These are phyloP conservation scores for Megaptera novaeangliae DNA, from an alignment of 2,113 vertebrate genomes.

Conservation along the genomic window DNA sequence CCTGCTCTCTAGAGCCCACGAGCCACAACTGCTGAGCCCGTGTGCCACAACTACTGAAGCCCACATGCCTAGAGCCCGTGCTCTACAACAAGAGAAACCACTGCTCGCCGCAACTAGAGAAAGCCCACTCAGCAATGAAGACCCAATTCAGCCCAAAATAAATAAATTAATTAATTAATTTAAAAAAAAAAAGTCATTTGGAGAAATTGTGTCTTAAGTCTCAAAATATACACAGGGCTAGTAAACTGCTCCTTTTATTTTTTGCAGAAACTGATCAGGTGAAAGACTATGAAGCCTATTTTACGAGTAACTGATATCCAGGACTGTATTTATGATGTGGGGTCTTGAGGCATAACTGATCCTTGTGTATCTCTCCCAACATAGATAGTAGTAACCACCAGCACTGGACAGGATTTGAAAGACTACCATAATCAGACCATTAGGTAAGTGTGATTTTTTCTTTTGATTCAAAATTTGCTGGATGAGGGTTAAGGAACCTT, in stretches of 20 bases:
- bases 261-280: slow-evolving; percentile 9
- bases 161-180: too few species aligned
- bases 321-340: neutral
- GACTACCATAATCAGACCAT: slow-evolving; percentile 77
- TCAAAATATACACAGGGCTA: neutral
- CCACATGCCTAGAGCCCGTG: too few species aligned
- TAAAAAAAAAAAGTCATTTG: neutral
- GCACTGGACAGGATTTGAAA: slow-evolving; percentile 76
- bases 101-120: too few species aligned
- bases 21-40: too few species aligned
- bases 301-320: neutral
- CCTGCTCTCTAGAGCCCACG: too few species aligned
- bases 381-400: slow-evolving; percentile 79
- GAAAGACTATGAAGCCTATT: neutral
- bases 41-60: too few species aligned
- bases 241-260: slow-evolving; percentile 19
- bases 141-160: too few species aligned
- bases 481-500: neutral
- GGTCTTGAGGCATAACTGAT: neutral
- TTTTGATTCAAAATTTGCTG: neutral
- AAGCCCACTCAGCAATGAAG: too few species aligned
- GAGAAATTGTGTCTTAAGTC: slow-evolving; percentile 23
- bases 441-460: slow-evolving; percentile 75
- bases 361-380: slow-evolving; percentile 52
- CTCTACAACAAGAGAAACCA: too few species aligned